Percentiles rank a stretch among this genome's conserved stretches.
phyloP scores from a whole-genome alignment of 2,113 vertebrate species.

The Microcebus jonahi region DNA sequence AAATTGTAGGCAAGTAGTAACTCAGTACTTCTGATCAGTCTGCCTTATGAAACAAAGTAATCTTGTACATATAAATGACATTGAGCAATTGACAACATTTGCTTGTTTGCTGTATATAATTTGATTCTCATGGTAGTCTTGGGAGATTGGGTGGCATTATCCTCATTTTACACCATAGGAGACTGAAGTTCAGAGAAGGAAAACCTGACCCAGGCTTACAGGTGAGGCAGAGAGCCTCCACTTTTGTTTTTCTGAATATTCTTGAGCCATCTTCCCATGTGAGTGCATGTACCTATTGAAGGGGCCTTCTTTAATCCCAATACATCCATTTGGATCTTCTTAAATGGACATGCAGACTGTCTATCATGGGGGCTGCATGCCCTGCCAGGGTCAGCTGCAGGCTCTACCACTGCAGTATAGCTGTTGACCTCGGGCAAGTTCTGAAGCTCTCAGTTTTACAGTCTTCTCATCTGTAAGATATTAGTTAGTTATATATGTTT shows the following conservation, averaged over 20 bases:
- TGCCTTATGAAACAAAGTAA: not conserved
- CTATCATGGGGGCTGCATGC: not conserved
- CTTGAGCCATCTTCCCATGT: rapidly evolving
- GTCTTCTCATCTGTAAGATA: not conserved
- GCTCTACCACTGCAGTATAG: not conserved
- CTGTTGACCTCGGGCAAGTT: rapidly evolving
- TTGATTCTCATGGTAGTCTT: not conserved
- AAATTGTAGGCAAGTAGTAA: not conserved
- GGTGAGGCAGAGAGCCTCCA: not conserved
- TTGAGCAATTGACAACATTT: not conserved
- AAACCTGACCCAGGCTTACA: not conserved
- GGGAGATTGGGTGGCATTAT: not conserved
- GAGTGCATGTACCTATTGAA: not conserved
- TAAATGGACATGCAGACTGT: not conserved
- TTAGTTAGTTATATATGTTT: not conserved
- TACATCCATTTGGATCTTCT: not conserved
- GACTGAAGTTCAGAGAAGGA: not conserved
- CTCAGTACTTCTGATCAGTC: not conserved
- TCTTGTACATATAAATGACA: not conserved
- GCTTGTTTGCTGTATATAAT: not conserved
- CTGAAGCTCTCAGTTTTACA: not conserved
- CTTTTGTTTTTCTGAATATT: not conserved
- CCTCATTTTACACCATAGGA: not conserved
- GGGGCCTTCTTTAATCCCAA: not conserved
- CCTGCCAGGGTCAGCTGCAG: rapidly evolving